Evolutionary conservation across 2,113 vertebrate species (phyloP), one percentile per base, ranked within the genome.

Genomic region (Notiomystis cincta): DNA sequence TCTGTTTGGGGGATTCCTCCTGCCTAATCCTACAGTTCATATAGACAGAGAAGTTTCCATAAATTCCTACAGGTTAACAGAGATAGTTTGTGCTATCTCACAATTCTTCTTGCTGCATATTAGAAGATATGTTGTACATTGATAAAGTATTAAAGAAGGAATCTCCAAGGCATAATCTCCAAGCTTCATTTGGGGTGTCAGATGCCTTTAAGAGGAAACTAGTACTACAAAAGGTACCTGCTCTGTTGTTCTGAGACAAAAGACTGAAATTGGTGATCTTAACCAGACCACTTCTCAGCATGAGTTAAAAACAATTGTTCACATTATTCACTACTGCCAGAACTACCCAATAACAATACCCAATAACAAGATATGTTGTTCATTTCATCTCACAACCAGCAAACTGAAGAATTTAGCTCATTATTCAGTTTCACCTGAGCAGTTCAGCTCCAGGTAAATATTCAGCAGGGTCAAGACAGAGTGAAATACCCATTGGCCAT

Each of bases 281-380:
- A 81, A 71, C 17, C 16, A 31, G n/a, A 87, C 2, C 3, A 30
- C 6, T 65, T 40, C 20, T 37, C 35, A 51, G 4, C 4, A 42
- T 42, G 20, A 45, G 16, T 50, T 70, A 50, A 71, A 70, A 93
- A 42, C 5, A 58, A 12, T 12, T 4, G 2, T 51, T 82, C 37
- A 37, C 9, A 21, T 31, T 42, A 11, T 27, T 93, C 18, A 60
- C 28, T 40, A 61, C 40, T 40, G 28, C 10, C 28, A 70, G 24
- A 50, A 69, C 40, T 22, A 31, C 6, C 4, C 27, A 40, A 8
- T 44, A 73, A n/a, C 35, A 50, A 60, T 25, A 54, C 3, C 6
- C 22, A 79, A 3, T 13, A 60, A 40, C 2, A 35, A 73, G 79
- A 24, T 10, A 17, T 0, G 0, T 48, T 37, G 22, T 31, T 90